These are phyloP conservation scores for Anguilla japonica DNA, from an alignment of 2,113 vertebrate genomes.

Conservation along the genomic window DNA sequence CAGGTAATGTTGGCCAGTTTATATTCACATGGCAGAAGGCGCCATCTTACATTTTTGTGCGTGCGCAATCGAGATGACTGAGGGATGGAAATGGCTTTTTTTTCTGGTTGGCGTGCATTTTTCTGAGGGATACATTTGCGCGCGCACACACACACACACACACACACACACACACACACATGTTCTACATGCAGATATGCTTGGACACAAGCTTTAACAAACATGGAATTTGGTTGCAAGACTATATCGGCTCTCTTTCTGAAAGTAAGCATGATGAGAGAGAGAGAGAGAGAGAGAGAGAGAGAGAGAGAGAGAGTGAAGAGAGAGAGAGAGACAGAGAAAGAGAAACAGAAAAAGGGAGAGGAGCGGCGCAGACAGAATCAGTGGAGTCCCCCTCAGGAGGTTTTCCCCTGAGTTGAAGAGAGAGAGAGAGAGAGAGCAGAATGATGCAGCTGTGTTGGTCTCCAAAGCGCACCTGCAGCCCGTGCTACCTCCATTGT, in stretches of 20 bases:
- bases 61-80: constrained; percentile 2
- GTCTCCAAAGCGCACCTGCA: not conserved
- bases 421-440: constrained; percentile 28
- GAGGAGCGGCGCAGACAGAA: constrained; percentile 30
- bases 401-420: constrained; percentile 47
- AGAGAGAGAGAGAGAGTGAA: constrained; percentile 14
- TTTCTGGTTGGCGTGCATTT: not conserved
- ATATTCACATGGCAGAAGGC: not conserved
- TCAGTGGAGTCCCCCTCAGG: constrained; percentile 38
- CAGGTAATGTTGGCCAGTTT: not conserved
- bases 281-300: constrained; percentile 21
- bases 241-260: not conserved
- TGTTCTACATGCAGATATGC: constrained; percentile 26
- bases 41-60: not conserved
- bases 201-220: constrained; percentile 19
- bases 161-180: constrained; percentile 36
- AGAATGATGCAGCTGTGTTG: not conserved
- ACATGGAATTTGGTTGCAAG: not conserved
- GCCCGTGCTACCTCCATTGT: not conserved
- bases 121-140: constrained; percentile 14
- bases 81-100: not conserved
- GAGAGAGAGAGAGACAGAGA: not conserved
- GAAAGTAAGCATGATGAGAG: not conserved
- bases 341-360: constrained; percentile 38
- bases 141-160: constrained; percentile 32